Evolutionary conservation across 2,113 vertebrate genomes (phyloP), one percentile per base, ranked within the genome.

Genomic region (Istiophorus platypterus): DNA sequence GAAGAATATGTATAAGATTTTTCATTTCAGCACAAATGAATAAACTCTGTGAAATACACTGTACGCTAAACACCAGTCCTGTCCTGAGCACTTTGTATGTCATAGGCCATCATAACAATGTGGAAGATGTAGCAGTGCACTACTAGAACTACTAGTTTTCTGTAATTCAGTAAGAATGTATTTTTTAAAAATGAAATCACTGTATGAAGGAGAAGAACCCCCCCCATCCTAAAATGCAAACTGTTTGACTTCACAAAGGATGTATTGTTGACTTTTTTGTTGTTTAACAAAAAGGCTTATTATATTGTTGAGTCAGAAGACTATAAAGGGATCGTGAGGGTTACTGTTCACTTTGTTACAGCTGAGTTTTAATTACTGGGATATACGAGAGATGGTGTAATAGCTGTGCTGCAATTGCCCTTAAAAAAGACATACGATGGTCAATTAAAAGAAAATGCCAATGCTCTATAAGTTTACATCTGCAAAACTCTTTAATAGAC

Each of bases 71-170:
- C 91, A 89, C 78, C 74, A 76, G 85, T 93, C 85, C 79, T 91
- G 91, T 94, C 89, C 92, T 86, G 88, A 92, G 93, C 94, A 95
- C 95, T 94, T 95, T 94, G 88, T 88, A 81, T 88, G 80, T 89
- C 78, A 89, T 93, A 90, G 90, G 85, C 88, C 85, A 78, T 93
- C 82, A 81, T 58, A 85, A 84, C 82, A 78, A 82, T 83, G 81
- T 84, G 64, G 78, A 79, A 84, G 82, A 93, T 93, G 93, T 94
- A 95, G 90, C 93, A 91, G 85, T 91, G 89, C 90, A 90, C 85
- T 91, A 89, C 86, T 89, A 87, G 85, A 72, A 58, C 54, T 72
- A 41, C 37, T 42, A 56, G 78, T 69, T 91, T 67, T 84, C 74
- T 75, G 87, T 88, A 81, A 92, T 86, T 86, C 81, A 84, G 84